These are phyloP conservation scores for Stichopus chloronotus DNA, from an alignment of 35 echinoderm and acorn worm species.

Conservation along the genomic window DNA sequence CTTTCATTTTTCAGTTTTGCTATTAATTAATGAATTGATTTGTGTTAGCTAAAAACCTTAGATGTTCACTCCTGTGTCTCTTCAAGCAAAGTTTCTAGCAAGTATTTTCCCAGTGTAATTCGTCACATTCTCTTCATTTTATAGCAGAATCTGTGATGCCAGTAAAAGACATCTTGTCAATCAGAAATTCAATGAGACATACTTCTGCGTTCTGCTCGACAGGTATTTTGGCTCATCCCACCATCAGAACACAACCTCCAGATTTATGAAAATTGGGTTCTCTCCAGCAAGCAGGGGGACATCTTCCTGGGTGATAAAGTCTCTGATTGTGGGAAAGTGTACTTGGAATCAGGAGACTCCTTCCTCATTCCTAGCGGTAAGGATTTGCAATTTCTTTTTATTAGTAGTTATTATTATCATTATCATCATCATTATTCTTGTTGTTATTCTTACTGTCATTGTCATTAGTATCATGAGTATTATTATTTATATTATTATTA, in stretches of 20 bases:
- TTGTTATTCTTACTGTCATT: not conserved
- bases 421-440: not conserved
- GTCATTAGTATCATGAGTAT: not conserved
- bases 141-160: too few relatives aligned
- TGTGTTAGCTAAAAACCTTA: too few relatives aligned
- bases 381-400: not conserved
- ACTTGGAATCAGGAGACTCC: constrained; percentile 78
- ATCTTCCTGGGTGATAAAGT: constrained; percentile 93
- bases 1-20: too few relatives aligned
- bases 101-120: too few relatives aligned
- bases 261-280: constrained; percentile 89
- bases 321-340: constrained; percentile 79
- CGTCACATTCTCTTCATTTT: too few relatives aligned
- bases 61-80: too few relatives aligned
- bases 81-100: too few relatives aligned
- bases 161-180: not conserved
- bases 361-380: constrained; percentile 96
- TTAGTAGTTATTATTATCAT: too few relatives aligned
- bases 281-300: constrained; percentile 95
- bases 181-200: not conserved
- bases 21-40: too few relatives aligned
- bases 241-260: constrained; percentile 89
- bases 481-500: not conserved
- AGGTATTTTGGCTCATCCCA: constrained; percentile 92
- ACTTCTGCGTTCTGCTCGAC: not conserved